Percentiles rank a stretch among this genome's conserved stretches.
Evolutionary conservation across 2,113 vertebrate species (phyloP).

Genomic region (Chionis minor): DNA sequence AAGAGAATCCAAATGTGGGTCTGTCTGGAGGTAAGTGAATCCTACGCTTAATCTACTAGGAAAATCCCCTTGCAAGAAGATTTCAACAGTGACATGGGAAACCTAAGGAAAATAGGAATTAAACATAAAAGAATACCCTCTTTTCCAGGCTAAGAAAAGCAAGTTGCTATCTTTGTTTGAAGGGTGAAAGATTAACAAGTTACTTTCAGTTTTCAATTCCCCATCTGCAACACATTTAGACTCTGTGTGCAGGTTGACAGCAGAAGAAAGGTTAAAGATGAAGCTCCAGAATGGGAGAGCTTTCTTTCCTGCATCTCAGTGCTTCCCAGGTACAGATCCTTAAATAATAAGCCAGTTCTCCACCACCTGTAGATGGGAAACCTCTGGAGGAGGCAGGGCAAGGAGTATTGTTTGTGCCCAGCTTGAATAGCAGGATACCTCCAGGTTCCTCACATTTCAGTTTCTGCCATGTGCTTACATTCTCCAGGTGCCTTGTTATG

Average conservation of each 20-base stretch:
- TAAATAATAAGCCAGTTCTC: background rate
- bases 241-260: background rate
- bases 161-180: no score
- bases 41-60: background rate
- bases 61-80: background rate
- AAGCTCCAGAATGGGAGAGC: background rate
- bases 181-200: background rate
- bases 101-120: no score
- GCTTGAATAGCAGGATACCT: background rate
- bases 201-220: background rate
- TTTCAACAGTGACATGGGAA: no score
- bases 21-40: conserved; percentile 53
- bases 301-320: background rate
- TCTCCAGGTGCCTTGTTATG: background rate
- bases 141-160: no score
- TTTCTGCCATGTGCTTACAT: background rate
- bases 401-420: background rate
- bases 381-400: background rate
- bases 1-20: background rate
- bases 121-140: no score
- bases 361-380: background rate
- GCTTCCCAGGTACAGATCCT: background rate
- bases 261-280: background rate
- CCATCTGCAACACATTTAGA: background rate
- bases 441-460: background rate